A percentile compares a stretch with the other conserved stretches of the same genome.
Evolutionary conservation across 2,113 vertebrate genomes (phyloP).

Genomic region (Laticauda laticaudata): DNA sequence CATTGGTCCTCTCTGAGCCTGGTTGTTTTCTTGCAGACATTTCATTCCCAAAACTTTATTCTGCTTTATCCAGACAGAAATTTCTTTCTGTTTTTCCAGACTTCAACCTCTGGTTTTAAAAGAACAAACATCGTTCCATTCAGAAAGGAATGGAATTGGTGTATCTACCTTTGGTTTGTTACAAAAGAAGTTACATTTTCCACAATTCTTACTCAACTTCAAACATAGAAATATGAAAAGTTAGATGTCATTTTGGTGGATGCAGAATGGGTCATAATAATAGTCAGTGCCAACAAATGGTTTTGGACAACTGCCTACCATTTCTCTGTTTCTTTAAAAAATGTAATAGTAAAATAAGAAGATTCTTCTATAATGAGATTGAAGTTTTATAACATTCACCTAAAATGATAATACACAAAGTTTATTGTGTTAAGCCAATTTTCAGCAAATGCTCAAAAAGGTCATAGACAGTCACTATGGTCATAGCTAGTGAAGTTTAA

Average conservation of each 20-base stretch:
- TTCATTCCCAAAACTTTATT: neutral
- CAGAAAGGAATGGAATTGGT: neutral
- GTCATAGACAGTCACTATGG: neutral
- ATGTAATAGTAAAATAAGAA: neutral
- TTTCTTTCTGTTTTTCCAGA: neutral
- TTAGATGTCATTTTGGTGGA: neutral
- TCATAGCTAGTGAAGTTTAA: neutral
- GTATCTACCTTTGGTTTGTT: neutral
- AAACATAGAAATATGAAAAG: neutral
- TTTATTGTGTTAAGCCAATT: neutral
- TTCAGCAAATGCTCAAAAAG: neutral
- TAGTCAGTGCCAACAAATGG: neutral
- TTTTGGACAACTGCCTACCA: neutral
- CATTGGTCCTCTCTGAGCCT: neutral
- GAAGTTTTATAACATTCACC: neutral
- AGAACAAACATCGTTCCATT: neutral
- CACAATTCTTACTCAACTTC: neutral
- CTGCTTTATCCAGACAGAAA: neutral
- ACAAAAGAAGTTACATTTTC: neutral
- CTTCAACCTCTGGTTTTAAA: neutral
- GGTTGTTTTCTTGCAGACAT: neutral
- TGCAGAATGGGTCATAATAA: neutral
- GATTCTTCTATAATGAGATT: neutral
- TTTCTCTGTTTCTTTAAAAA: neutral
- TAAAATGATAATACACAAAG: neutral